Conservation (phyloP, 2,113 vertebrate species). For the Rhea pennata region DNA sequence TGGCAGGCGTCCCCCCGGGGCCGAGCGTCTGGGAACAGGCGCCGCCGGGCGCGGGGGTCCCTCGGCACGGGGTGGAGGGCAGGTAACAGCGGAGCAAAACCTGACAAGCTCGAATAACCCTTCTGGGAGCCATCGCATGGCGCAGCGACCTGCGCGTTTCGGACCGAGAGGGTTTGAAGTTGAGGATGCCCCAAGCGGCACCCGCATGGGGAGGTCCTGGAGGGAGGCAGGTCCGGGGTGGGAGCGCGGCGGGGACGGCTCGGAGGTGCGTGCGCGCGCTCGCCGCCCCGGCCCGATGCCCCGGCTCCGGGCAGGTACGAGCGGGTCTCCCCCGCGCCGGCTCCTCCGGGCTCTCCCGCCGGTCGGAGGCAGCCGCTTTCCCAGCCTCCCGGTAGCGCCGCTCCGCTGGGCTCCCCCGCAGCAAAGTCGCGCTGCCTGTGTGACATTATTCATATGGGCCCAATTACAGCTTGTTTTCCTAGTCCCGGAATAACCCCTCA, state of each 20-base stretch:
- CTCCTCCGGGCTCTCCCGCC: not conserved
- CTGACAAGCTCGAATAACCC: not conserved
- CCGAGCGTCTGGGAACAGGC: not conserved
- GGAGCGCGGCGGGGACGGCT: rapidly evolving
- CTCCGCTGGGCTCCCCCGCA: constrained; percentile 11
- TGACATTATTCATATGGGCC: constrained; percentile 68
- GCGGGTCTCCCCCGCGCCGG: rapidly evolving
- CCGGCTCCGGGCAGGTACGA: not conserved
- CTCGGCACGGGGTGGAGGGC: rapidly evolving
- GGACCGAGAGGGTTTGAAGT: not conserved
- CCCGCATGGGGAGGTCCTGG: rapidly evolving
- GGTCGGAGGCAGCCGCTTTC: constrained; percentile 41
- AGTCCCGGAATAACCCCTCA: constrained; percentile 62
- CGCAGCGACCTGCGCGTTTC: not conserved
- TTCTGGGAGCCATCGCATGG: too few species aligned
- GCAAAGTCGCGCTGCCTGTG: constrained; percentile 19
- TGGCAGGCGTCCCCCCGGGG: not conserved
- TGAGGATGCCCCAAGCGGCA: not conserved
- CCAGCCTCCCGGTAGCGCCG: constrained; percentile 1
- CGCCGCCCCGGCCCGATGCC: not conserved
- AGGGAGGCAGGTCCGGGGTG: not conserved
- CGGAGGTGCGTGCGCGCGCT: rapidly evolving
- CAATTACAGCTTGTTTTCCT: constrained; percentile 69
- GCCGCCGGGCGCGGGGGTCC: not conserved
- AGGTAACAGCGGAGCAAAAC: not conserved